Evolutionary conservation across 2,113 vertebrate genomes (phyloP).

Genomic region (Globicephala melas): DNA sequence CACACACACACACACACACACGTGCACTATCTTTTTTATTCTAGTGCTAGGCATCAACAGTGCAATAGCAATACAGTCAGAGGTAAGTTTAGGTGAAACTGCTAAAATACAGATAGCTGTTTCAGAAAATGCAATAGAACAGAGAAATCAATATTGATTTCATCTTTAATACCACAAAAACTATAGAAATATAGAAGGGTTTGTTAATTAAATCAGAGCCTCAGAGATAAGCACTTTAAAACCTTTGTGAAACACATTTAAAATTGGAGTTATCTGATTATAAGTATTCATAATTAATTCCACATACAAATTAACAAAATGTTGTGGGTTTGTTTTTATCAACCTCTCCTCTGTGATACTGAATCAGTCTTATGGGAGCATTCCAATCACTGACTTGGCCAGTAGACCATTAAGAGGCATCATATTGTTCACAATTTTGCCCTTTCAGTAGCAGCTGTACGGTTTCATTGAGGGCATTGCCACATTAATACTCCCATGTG

Average conservation of each 20-base stretch:
- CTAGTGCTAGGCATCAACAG: neutral
- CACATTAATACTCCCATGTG: slow-evolving; percentile 42
- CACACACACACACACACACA: neutral
- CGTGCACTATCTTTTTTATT: neutral
- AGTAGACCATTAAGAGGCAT: slow-evolving; percentile 7
- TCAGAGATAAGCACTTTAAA: slow-evolving; percentile 32
- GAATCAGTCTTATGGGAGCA: neutral
- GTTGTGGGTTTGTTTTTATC: neutral
- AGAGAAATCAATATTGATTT: neutral
- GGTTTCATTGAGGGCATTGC: slow-evolving; percentile 33
- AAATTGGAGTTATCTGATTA: slow-evolving; percentile 17
- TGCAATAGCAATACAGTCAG: neutral
- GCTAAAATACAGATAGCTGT: neutral
- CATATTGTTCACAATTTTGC: neutral
- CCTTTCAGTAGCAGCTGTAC: slow-evolving; percentile 36
- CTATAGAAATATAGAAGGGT: neutral
- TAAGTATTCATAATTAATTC: slow-evolving; percentile 32
- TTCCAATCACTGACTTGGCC: neutral
- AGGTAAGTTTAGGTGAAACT: neutral
- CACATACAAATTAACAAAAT: neutral
- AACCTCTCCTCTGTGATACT: neutral
- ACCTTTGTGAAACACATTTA: neutral
- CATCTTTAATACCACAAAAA: neutral
- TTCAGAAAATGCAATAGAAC: neutral
- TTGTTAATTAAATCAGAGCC: slow-evolving; percentile 20